These are phyloP conservation scores for Chrysemys picta DNA, from an alignment of 2,113 vertebrate species.

Conservation along the genomic window DNA sequence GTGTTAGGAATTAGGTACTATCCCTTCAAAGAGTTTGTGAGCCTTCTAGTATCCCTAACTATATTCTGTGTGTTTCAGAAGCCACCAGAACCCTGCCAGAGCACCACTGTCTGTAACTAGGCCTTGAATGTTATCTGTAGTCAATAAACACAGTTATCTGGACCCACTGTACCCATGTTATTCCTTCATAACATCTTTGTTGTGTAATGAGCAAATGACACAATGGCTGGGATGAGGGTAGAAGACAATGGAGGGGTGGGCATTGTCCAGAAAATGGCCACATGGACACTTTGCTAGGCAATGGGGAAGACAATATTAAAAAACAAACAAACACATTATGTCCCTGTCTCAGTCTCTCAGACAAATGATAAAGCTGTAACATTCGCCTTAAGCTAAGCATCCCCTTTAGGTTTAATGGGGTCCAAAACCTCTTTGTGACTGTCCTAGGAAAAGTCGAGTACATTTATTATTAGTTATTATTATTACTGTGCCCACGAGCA, in stretches of 20 bases:
- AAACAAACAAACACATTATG: too few species aligned
- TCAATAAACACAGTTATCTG: not conserved
- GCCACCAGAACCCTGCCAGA: accelerated
- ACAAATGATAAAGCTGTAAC: not conserved
- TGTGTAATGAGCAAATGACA: not conserved
- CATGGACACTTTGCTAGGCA: not conserved
- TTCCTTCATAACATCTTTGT: not conserved
- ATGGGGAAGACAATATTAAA: not conserved
- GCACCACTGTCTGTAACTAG: not conserved
- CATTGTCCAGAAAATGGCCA: not conserved
- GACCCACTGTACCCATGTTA: not conserved
- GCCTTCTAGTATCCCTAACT: accelerated
- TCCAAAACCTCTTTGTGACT: not conserved
- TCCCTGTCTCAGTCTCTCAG: not conserved
- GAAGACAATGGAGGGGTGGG: not conserved
- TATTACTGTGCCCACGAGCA: not conserved
- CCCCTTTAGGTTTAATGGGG: not conserved
- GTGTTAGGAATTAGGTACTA: too few species aligned
- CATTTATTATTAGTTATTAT: not conserved
- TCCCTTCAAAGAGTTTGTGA: not conserved
- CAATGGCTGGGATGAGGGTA: not conserved
- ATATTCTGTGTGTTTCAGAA: not conserved
- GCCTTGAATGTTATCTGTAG: too few species aligned
- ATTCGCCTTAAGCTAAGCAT: not conserved
- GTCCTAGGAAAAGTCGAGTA: not conserved